Evolutionary conservation across 2,113 vertebrate species (phyloP).

Genomic region (Eudyptes chrysolophus): DNA sequence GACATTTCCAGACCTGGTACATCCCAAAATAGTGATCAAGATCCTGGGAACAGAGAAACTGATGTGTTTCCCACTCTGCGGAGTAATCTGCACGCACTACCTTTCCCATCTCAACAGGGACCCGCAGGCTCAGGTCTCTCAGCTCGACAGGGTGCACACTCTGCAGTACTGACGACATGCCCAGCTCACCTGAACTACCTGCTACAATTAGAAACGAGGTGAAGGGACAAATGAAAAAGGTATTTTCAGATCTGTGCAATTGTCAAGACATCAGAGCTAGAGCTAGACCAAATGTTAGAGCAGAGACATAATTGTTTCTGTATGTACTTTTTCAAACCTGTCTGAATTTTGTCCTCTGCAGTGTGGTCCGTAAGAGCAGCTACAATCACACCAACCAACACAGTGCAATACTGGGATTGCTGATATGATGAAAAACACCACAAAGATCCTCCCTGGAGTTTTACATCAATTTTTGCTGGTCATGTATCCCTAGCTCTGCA

Average conservation of each 20-base stretch:
- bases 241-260: background rate
- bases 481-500: background rate
- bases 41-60: background rate
- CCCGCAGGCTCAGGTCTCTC: background rate
- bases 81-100: too few species aligned
- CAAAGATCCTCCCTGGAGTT: background rate
- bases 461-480: background rate
- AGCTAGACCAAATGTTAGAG: background rate
- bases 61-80: background rate
- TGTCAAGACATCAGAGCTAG: background rate
- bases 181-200: background rate
- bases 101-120: rapidly evolving
- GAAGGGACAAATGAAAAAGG: background rate
- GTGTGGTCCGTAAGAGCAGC: rapidly evolving
- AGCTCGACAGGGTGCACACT: background rate
- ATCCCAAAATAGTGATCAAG: background rate
- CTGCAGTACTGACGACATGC: background rate
- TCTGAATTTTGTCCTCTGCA: background rate
- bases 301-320: background rate
- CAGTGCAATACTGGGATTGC: rapidly evolving
- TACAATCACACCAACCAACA: rapidly evolving
- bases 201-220: background rate
- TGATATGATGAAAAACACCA: background rate
- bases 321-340: background rate
- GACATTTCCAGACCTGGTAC: background rate